Percentiles rank a stretch among this genome's conserved stretches.
Evolutionary conservation across 2,888 invertebrate genomes (phyloP).

Genomic region (Pogonocherus hispidulus): DNA sequence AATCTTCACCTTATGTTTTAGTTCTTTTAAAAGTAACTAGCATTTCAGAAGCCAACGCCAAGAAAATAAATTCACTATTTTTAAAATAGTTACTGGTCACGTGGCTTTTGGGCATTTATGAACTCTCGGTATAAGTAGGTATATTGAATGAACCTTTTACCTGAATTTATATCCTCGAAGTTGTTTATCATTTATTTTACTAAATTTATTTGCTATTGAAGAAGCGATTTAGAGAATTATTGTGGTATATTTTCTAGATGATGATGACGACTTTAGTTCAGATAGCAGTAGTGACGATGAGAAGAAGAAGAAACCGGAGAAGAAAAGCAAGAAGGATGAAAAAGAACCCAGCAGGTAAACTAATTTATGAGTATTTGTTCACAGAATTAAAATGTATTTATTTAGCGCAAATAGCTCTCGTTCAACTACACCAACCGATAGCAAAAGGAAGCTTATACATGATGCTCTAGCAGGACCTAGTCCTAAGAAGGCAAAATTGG

Average conservation of each 20-base stretch:
- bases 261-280: conserved; percentile 81
- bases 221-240: too few relatives aligned
- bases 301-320: conserved; percentile 72
- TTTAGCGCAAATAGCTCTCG: conserved; percentile 72
- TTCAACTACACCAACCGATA: conserved; percentile 70
- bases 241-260: conserved; percentile 71
- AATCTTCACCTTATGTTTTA: too few relatives aligned
- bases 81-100: too few relatives aligned
- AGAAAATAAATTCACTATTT: too few relatives aligned
- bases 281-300: conserved; percentile 80
- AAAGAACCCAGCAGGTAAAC: conserved; percentile 64
- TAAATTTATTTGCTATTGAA: too few relatives aligned
- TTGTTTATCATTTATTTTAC: too few relatives aligned
- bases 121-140: too few relatives aligned
- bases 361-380: not conserved
- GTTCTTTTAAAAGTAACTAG: too few relatives aligned
- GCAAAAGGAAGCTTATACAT: conserved; percentile 66
- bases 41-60: too few relatives aligned
- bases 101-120: too few relatives aligned
- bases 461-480: conserved; percentile 69
- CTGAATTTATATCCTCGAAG: too few relatives aligned
- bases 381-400: conserved; percentile 9
- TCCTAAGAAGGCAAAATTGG: conserved; percentile 72
- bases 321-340: conserved; percentile 69
- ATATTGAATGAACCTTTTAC: too few relatives aligned